Percentiles rank a stretch among this genome's conserved stretches.
phyloP scores from a whole-genome alignment of 2,113 vertebrate species.

The Theristicus caerulescens region DNA sequence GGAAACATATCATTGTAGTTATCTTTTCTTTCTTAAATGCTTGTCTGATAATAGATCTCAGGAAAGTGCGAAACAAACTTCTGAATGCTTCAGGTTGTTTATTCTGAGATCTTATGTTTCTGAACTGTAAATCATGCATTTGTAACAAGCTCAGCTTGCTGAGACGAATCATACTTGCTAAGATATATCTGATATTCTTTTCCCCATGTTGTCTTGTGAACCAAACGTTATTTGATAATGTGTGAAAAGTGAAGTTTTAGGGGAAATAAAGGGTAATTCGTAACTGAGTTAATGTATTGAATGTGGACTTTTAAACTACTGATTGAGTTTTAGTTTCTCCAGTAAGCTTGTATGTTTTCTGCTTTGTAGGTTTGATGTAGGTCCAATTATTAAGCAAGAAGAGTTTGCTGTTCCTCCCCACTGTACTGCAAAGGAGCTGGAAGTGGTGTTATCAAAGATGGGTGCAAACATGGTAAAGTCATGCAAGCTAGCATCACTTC shows the following conservation, averaged over 20 bases:
- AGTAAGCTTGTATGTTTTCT: not conserved
- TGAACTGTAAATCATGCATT: not conserved
- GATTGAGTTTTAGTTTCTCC: not conserved
- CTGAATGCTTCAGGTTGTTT: not conserved
- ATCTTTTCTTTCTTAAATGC: not conserved
- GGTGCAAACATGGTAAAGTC: conserved; percentile 85
- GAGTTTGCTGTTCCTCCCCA: conserved; percentile 76
- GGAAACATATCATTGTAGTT: not conserved
- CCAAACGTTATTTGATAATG: not conserved
- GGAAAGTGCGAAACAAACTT: not conserved
- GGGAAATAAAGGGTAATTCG: not conserved
- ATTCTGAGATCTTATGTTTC: not conserved
- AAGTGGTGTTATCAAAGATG: conserved; percentile 76
- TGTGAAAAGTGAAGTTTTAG: not conserved
- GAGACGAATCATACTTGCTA: not conserved
- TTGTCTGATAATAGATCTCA: not conserved
- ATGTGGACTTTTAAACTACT: not conserved
- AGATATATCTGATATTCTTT: not conserved
- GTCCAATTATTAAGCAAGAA: conserved; percentile 89
- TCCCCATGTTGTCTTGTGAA: not conserved
- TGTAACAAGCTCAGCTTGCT: not conserved
- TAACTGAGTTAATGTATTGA: not conserved
- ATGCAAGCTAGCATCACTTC: not conserved
- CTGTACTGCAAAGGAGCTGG: conserved; percentile 84
- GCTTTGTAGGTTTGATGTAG: conserved; percentile 87